Evolutionary conservation across 23 tunicate species (phyloP).

Genomic region (Halocynthia aurantium): DNA sequence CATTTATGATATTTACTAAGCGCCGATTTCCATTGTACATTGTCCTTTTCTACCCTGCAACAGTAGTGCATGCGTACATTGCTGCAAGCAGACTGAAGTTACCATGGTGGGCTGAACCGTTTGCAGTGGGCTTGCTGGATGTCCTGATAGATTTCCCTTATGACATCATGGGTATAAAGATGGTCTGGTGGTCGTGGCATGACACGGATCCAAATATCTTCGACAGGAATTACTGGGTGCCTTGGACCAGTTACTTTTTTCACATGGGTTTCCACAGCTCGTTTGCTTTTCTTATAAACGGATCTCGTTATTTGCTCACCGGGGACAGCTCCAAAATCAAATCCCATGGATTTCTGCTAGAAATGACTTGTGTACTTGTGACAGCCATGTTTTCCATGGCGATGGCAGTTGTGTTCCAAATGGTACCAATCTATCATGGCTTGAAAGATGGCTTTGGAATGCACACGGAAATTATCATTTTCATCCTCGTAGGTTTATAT

Average conservation of each 20-base stretch:
- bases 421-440: constrained; percentile 84
- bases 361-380: constrained; percentile 55
- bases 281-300: constrained; percentile 53
- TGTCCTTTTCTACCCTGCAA: constrained; percentile 86
- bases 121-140: constrained; percentile 89
- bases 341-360: constrained; percentile 52
- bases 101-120: constrained; percentile 89
- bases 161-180: constrained; percentile 89
- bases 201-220: constrained; percentile 75
- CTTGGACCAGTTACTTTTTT: constrained; percentile 90
- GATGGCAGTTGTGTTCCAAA: constrained; percentile 58
- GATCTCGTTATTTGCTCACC: constrained; percentile 63
- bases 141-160: constrained; percentile 82
- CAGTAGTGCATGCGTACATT: constrained; percentile 75
- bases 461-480: constrained; percentile 66
- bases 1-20: constrained; percentile 63
- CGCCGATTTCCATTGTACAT: constrained; percentile 84
- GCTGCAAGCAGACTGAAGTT: constrained; percentile 69
- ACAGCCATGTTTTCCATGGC: constrained; percentile 75
- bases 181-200: constrained; percentile 96
- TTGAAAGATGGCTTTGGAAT: constrained; percentile 86
- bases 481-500: constrained; percentile 60
- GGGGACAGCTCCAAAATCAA: constrained; percentile 39
- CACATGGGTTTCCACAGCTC: constrained; percentile 85
- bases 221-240: constrained; percentile 88